Base-by-base conservation (phyloP, 2,113 vertebrate species). In the Vulpes lagopus region DNA sequence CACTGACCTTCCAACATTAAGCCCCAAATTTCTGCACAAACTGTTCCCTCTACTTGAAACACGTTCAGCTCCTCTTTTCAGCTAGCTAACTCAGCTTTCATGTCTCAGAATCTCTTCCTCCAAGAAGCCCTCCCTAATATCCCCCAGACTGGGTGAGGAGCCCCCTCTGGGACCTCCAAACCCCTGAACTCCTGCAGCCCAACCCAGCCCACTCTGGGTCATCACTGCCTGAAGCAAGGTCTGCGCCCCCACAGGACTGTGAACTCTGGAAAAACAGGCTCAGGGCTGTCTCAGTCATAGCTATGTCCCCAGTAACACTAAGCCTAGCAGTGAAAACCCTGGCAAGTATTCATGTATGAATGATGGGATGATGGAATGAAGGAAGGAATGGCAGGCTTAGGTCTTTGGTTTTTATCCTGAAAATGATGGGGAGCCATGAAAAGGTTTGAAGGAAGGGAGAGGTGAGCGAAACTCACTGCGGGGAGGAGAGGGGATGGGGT, bases 401-500 rank as follows among this genome's bases (percentile, higher is more conserved):
- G 55, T 74, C 80, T 87, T 22, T 23, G 43, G 79, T 73, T 86
- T 95, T 89, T 65, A 65, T 85, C 81, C 95, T 83, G 76, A 95
- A 22, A 81, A 65, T 78, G 91, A 97, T 94, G 64, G 55, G 76
- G 11, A 92, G 22, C 76, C 94, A 98, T 97, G 98, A 88, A 57
- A 96, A 96, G 62, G 20, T 90, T 87, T 73, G 60, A 91, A 96
- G 91, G 55, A 90, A 96, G 87, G 96, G 74, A 97, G 83, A 91
- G 76, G 94, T 85, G 95, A 88, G 97, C 74, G 88, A 98, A 96
- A 98, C 98, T 98, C 97, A 98, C 98, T 95, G 98, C 96, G 69
- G 98, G 97, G 97, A 97, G 91, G 98, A 97, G 94, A 97, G 96
- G 98, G 98, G 96, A 11, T 96, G 95, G 97, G 98, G 94, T 96